Evolutionary conservation across 2,888 invertebrate genomes (phyloP), one percentile per base, ranked within the genome.

Genomic region (Helobdella robusta): DNA sequence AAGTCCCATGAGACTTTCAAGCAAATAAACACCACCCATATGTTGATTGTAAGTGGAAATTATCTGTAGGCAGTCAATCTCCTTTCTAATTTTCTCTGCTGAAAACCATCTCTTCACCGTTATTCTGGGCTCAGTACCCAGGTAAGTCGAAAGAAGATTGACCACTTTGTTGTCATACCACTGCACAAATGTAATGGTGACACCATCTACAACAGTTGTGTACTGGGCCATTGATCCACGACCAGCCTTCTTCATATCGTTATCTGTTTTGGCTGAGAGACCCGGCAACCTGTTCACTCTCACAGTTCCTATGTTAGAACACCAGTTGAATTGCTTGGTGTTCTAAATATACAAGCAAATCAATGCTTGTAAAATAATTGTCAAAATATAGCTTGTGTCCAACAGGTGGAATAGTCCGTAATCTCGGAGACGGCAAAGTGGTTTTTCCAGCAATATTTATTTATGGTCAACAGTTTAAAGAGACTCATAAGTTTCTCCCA

Each of bases 1-100:
- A 11, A 30, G 59, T 25, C 59, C 59, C 18, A 59, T 30, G 30
- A 59, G 59, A 11, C 11, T 30, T 15, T 59, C 32, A 18, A 59
- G 28, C 23, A 59, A 32, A 25, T 59, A 15, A 15, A 59, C 59
- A n/a, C 59, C 59, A 28, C 59, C 59, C 59, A 59, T 59, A 32
- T 59, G 59, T 32, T 59, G 15, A 59, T 59, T 30, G 59, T 59
- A 59, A 59, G 34, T 59, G 23, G 59, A 28, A 25, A 59, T 25
- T n/a, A 59, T 59, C 6, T 11, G 11, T 8, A 25, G 59, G 25
- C 11, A 40, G 44, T 40, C 44, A n/a, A 40, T 40, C n/a, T 40
- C 44, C 44, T 40, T 40, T 40, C 44, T 40, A 15, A n/a, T n/a
- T 40, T 40, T 40, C 44, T 40, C 44, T 40, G 44, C 44, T n/a